These are phyloP conservation scores for Drosophila teissieri DNA, from an alignment of 1,140 invertebrate species.

Conservation along the genomic window DNA sequence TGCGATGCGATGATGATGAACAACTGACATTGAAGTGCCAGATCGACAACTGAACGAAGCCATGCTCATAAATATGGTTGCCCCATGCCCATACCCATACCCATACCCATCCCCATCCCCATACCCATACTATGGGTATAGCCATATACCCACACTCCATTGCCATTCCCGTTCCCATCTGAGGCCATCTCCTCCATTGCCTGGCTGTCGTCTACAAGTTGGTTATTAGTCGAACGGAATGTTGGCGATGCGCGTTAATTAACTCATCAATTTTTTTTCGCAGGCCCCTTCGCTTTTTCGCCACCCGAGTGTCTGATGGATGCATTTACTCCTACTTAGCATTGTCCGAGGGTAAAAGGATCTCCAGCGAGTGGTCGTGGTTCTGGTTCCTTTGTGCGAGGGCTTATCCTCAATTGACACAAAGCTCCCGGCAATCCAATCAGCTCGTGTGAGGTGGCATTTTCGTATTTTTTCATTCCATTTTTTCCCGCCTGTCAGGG, in stretches of 20 bases:
- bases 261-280: conserved; percentile 79
- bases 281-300: conserved; percentile 23
- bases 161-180: conserved; percentile 25
- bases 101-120: conserved; percentile 11
- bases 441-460: conserved; percentile 58
- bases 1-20: conserved; percentile 67
- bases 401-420: conserved; percentile 52
- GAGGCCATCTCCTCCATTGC: conserved; percentile 38
- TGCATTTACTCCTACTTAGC: conserved; percentile 56
- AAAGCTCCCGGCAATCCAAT: conserved; percentile 59
- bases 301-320: conserved; percentile 18
- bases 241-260: conserved; percentile 82
- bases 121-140: conserved; percentile 1
- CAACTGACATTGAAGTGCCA: conserved; percentile 82
- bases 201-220: conserved; percentile 74
- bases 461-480: conserved; percentile 4
- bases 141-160: conserved; percentile 31
- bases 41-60: conserved; percentile 69
- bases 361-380: conserved; percentile 40
- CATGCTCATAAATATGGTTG: conserved; percentile 78
- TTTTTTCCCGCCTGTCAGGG: conserved; percentile 20
- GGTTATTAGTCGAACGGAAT: conserved; percentile 82
- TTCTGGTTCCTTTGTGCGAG: conserved; percentile 24
- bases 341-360: conserved; percentile 59
- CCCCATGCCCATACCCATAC: conserved; percentile 27